Evolutionary conservation across 2,888 invertebrate species (phyloP).

Genomic region (Clanis bilineata): DNA sequence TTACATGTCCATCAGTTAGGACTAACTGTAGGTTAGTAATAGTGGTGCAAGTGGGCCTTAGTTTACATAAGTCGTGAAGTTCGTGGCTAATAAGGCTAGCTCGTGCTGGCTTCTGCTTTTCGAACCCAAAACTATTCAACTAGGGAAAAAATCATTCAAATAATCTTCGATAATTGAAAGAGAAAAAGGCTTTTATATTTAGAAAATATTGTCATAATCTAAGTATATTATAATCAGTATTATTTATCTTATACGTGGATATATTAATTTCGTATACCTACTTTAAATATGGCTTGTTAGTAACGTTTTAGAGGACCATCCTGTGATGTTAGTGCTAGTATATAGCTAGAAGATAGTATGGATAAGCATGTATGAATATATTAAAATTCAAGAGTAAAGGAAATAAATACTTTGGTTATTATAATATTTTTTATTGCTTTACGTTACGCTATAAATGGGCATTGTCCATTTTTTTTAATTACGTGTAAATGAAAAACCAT

Average conservation of each 20-base stretch:
- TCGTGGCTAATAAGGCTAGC: too few species aligned
- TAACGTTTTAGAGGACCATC: constrained; percentile 37
- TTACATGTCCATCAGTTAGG: too few species aligned
- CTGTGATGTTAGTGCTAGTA: constrained; percentile 57
- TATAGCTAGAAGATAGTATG: constrained; percentile 34
- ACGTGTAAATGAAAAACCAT: too few species aligned
- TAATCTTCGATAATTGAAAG: too few species aligned
- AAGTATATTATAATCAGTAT: constrained; percentile 31
- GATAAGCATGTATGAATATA: constrained; percentile 19
- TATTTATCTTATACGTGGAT: constrained; percentile 26
- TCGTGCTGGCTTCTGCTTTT: too few species aligned
- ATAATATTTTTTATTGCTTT: not conserved
- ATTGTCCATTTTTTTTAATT: too few species aligned
- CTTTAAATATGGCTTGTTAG: constrained; percentile 22
- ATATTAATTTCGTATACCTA: constrained; percentile 19
- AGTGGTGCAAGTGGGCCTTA: too few species aligned
- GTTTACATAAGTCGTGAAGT: too few species aligned
- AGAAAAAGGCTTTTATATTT: not conserved
- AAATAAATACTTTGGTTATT: not conserved
- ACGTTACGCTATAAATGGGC: not conserved
- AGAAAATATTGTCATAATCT: not conserved
- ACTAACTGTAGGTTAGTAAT: too few species aligned
- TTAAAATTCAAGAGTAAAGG: not conserved
- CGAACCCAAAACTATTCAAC: too few species aligned
- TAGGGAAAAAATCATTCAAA: too few species aligned